These are phyloP conservation scores for Macaria notata DNA, from an alignment of 2,888 invertebrate species.

Conservation along the genomic window DNA sequence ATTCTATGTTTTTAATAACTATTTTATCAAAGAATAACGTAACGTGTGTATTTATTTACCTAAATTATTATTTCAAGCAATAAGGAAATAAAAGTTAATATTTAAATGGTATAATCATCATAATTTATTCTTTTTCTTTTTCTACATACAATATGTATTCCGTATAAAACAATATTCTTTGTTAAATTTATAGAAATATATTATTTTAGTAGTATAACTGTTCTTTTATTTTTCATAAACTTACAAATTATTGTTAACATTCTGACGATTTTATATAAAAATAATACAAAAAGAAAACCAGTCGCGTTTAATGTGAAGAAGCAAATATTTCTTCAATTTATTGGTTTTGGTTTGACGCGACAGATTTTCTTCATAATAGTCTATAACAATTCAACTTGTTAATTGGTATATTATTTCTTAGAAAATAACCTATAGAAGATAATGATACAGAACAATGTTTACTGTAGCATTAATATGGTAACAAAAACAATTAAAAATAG, in stretches of 20 bases:
- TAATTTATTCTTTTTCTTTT: constrained; percentile 77
- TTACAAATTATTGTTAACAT: constrained; percentile 81
- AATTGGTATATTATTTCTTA: constrained; percentile 77
- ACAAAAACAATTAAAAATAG: constrained; percentile 79
- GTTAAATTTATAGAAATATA: constrained; percentile 82
- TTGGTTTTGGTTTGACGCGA: constrained; percentile 37
- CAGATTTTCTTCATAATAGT: constrained; percentile 41
- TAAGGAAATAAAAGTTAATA: constrained; percentile 57
- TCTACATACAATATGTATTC: constrained; percentile 79
- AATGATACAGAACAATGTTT: constrained; percentile 72
- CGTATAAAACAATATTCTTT: constrained; percentile 82
- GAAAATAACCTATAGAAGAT: constrained; percentile 74
- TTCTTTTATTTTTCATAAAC: constrained; percentile 76
- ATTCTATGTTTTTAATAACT: no score
- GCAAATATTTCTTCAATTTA: constrained; percentile 20
- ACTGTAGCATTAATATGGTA: constrained; percentile 78
- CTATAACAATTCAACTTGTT: constrained; percentile 80
- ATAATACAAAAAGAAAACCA: constrained; percentile 71
- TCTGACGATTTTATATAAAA: constrained; percentile 78
- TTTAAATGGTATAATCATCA: constrained; percentile 78
- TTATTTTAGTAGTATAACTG: constrained; percentile 81
- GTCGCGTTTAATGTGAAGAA: constrained; percentile 30
- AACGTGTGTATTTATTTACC: no score
- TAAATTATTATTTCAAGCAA: background rate
- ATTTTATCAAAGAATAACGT: no score